These are phyloP conservation scores for Pegea sp. DNA, from an alignment of 23 tunicate genomes.

Conservation along the genomic window DNA sequence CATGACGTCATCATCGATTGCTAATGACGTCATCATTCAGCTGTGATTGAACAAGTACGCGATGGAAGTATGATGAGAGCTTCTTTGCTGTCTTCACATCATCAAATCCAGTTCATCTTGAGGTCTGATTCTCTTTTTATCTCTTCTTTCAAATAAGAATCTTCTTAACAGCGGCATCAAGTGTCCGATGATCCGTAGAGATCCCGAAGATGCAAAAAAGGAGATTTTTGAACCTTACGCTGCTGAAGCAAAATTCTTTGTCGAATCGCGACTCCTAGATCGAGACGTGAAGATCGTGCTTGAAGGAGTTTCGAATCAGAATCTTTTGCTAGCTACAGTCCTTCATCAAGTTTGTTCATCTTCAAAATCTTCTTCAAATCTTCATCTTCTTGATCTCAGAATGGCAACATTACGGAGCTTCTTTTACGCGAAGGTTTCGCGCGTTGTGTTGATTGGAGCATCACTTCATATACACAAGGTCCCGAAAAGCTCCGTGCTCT, in stretches of 20 bases:
- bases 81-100: constrained; percentile 26
- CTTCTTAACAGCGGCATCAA: constrained; percentile 47
- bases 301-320: constrained; percentile 92
- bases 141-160: neutral
- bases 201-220: constrained; percentile 67
- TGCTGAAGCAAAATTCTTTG: constrained; percentile 84
- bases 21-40: constrained; percentile 11
- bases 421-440: constrained; percentile 84
- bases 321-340: constrained; percentile 61
- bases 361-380: neutral
- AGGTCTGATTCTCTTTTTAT: constrained; percentile 19
- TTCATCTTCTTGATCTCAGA: constrained; percentile 13
- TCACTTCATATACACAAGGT: constrained; percentile 79
- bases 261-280: constrained; percentile 75
- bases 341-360: constrained; percentile 54
- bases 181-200: constrained; percentile 70
- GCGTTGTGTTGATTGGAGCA: constrained; percentile 96
- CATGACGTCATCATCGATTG: neutral
- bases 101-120: constrained; percentile 73
- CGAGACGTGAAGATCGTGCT: constrained; percentile 55
- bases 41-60: constrained; percentile 73
- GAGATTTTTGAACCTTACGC: constrained; percentile 76
- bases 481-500: constrained; percentile 69
- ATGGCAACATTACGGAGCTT: constrained; percentile 82
- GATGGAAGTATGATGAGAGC: constrained; percentile 96